Evolutionary conservation across 2,888 invertebrate genomes (phyloP).

Genomic region (Malthinus flaveolus): DNA sequence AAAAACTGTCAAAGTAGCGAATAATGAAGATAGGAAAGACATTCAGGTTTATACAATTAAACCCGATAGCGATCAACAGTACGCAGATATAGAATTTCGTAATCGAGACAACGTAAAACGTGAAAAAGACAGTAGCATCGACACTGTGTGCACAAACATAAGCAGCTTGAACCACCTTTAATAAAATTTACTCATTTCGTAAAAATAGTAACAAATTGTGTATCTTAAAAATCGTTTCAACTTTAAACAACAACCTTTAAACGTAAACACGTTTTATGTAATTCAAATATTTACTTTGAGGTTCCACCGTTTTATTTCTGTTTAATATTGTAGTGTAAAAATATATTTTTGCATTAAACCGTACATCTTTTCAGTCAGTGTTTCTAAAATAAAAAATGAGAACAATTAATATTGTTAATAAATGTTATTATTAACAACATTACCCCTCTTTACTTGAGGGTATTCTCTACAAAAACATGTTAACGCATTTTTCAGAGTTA

Average conservation of each 20-base stretch:
- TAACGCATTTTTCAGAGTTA: too few species aligned
- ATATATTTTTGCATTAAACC: too few species aligned
- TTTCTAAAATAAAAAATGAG: background rate
- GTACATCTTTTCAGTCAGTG: too few species aligned
- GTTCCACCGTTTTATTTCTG: too few species aligned
- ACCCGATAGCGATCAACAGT: conserved; percentile 26
- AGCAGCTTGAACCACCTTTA: conserved; percentile 6
- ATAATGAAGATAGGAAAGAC: conserved; percentile 39
- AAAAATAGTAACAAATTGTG: background rate
- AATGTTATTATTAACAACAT: too few species aligned
- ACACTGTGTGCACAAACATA: conserved; percentile 9
- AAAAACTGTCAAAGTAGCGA: conserved; percentile 58
- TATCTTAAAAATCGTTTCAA: background rate
- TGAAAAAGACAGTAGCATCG: conserved; percentile 11
- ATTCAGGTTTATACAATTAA: conserved; percentile 18
- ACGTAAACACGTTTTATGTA: background rate
- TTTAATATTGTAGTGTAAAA: too few species aligned
- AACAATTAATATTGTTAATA: too few species aligned
- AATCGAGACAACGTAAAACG: conserved; percentile 29
- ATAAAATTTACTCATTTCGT: background rate
- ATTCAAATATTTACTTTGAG: too few species aligned
- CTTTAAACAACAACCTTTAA: background rate
- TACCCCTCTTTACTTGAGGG: too few species aligned
- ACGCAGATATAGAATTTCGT: background rate
- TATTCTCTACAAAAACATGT: too few species aligned